Evolutionary conservation across 2,113 vertebrate genomes (phyloP).

Genomic region (Opisthocomus hoazin): DNA sequence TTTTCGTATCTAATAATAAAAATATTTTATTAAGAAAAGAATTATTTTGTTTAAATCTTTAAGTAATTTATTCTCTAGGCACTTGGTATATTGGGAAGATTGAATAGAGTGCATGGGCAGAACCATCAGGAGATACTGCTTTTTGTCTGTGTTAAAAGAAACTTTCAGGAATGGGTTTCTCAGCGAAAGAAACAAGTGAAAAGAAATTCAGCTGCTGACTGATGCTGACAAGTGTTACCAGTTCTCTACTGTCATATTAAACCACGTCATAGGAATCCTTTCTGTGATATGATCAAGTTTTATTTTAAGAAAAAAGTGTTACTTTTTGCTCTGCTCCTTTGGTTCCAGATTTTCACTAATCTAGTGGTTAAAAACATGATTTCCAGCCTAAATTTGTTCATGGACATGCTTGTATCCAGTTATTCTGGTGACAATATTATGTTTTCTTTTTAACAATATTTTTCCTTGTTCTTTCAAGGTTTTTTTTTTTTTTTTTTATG

Average conservation of each 20-base stretch:
- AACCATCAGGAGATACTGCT: neutral
- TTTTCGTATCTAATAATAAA: neutral
- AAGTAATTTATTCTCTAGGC: neutral
- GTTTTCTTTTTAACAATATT: neutral
- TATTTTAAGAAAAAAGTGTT: neutral
- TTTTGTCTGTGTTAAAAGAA: neutral
- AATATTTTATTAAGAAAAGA: neutral
- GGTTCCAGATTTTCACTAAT: neutral
- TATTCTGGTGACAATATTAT: neutral
- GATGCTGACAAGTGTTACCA: neutral
- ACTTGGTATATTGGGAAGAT: neutral
- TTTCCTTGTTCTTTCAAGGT: neutral
- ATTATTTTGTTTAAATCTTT: neutral
- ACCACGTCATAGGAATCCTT: neutral
- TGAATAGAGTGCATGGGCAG: neutral
- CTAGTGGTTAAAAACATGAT: neutral
- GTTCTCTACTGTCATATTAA: neutral
- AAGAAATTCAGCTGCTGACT: neutral
- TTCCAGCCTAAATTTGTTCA: neutral
- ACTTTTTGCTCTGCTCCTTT: neutral
- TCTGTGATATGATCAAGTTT: neutral
- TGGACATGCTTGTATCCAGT: neutral
- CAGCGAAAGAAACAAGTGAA: neutral
- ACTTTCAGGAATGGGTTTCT: neutral
- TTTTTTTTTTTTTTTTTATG: neutral